A percentile compares a stretch with the other conserved stretches of the same genome.
These are phyloP conservation scores for Thymelicus acteon DNA, from an alignment of 2,888 invertebrate genomes.

Conservation along the genomic window DNA sequence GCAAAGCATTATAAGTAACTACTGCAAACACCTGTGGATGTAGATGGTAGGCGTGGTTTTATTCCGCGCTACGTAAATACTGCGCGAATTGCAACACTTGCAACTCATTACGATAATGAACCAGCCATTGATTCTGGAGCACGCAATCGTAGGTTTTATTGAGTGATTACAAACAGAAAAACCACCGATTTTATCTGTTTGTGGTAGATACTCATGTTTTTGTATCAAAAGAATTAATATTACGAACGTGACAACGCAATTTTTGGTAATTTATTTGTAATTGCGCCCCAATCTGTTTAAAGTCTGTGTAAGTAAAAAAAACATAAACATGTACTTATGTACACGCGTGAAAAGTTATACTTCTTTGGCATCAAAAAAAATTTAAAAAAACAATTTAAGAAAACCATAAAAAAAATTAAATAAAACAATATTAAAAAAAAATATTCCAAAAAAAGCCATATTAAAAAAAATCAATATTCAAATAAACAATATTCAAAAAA, in stretches of 20 bases:
- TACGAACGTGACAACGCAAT: not conserved
- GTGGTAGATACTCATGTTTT: conserved; percentile 10
- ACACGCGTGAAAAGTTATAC: too few species aligned
- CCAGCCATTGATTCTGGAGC: conserved; percentile 41
- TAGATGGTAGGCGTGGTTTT: not conserved
- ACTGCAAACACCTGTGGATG: not conserved
- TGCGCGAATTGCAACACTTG: not conserved
- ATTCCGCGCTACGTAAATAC: conserved; percentile 2
- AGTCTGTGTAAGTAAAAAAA: not conserved
- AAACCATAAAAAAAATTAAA: too few species aligned
- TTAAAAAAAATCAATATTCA: too few species aligned
- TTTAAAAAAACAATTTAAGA: too few species aligned
- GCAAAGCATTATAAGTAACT: not conserved
- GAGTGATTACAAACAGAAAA: conserved; percentile 4
- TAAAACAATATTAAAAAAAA: too few species aligned
- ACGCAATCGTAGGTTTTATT: conserved; percentile 35
- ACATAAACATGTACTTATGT: too few species aligned
- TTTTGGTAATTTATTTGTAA: not conserved
- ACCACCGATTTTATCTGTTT: conserved; percentile 11
- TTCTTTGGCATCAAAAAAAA: too few species aligned
- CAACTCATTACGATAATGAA: conserved; percentile 47
- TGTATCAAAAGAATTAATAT: not conserved
- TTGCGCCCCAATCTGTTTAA: not conserved
- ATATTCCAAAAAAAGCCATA: too few species aligned
- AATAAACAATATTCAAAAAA: too few species aligned